These are phyloP conservation scores for Semnornis frantzii DNA, from an alignment of 2,113 vertebrate genomes.

Conservation along the genomic window DNA sequence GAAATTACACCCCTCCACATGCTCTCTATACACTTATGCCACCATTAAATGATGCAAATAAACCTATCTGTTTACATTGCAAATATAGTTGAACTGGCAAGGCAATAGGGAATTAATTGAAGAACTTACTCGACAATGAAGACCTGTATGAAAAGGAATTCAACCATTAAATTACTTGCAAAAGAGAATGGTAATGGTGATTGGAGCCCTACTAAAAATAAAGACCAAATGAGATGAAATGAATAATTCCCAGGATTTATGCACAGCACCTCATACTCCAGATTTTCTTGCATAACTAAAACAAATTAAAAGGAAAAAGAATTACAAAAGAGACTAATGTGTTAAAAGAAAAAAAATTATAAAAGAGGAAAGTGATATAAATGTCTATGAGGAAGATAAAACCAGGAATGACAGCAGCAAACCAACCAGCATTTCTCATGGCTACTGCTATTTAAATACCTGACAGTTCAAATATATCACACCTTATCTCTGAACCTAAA, in stretches of 20 bases:
- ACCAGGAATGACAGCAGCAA: slow-evolving; percentile 5
- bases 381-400: not conserved
- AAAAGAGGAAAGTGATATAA: not conserved
- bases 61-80: slow-evolving; percentile 18
- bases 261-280: not conserved
- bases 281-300: not conserved
- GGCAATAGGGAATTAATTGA: slow-evolving; percentile 38
- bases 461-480: slow-evolving; percentile 14
- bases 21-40: not conserved
- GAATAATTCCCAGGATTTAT: not conserved
- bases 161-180: slow-evolving; percentile 57
- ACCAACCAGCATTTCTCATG: not conserved
- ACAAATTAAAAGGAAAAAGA: not conserved
- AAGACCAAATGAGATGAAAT: not conserved
- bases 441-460: not conserved
- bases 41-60: slow-evolving; percentile 33
- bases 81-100: not conserved
- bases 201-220: slow-evolving; percentile 8
- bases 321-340: not conserved
- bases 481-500: not conserved
- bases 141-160: slow-evolving; percentile 16
- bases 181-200: not conserved
- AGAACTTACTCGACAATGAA: slow-evolving; percentile 13
- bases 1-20: not conserved
- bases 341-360: not conserved